Evolutionary conservation across 2,888 invertebrate genomes (phyloP), one percentile per base, ranked within the genome.

Genomic region (Tineola bisselliella): DNA sequence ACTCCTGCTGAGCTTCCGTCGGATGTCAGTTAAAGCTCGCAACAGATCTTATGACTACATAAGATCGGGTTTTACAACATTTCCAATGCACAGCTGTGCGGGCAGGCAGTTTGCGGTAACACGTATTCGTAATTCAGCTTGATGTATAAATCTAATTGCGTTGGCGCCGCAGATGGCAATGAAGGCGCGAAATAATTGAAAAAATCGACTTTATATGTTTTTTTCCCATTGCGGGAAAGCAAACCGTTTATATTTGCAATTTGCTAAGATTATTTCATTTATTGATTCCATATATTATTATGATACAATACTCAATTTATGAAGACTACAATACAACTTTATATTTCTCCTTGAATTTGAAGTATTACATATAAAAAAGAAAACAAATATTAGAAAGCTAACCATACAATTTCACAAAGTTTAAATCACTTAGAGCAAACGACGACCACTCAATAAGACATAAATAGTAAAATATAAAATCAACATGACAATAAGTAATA

Each of bases 1-100:
- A 54, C 54, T 25, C 48, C 25, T 33, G 58, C 33, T 58, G 58
- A 58, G 58, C 58, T 58, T 58, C 58, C 58, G 58, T 15, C 58
- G 31, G 58, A 58, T 58, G 58, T 25, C 58, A 58, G 31, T 58
- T 30, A 56, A 56, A 56, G 48, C 15, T 54, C 25, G n/a, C 48
- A 13, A 15, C 15, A 48, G 17, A 48, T 15, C n/a, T n/a, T n/a
- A n/a, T n/a, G n/a, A 48, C 38, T n/a, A 10, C 38, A 38, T 54
- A 25, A 25, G 54, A 54, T 54, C 58, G 19, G 58, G 58, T 58
- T 58, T 13, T 33, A n/a, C 58, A 58, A 58, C 58, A 58, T 33
- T 58, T 58, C 13, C 31, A 58, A 33, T 3, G 54, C 25, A 54
- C 54, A 54, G 54, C 54, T 54, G 54, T 52, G 52, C 13, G 6